Base-by-base conservation (phyloP, 2,113 vertebrate species). In the Eptesicus fuscus region DNA sequence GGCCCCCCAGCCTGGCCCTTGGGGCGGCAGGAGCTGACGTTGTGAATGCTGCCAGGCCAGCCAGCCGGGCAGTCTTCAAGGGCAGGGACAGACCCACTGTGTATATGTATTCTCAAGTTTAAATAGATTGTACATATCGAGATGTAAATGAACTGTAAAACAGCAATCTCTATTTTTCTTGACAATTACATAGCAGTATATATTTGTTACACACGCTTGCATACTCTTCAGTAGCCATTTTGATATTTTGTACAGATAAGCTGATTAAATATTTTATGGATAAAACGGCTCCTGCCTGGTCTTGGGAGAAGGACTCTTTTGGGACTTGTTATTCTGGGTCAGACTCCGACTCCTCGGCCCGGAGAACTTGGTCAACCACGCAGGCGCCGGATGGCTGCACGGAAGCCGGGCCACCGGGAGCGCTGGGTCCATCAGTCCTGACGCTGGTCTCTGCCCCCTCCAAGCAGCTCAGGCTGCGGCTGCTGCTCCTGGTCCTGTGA, bases 71-170 rank as follows among this genome's bases (percentile, higher is more conserved):
- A 92, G 42, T 96, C 91, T 97, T 83, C 95, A 90, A 16, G 97
- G 98, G 97, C 97, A 69, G 98, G 95, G 97, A 97, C 97, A 98
- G 98, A 98, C 97, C 98, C 98, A 86, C 97, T 56, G 94, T 98
- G 97, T 98, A 97, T 98, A 98, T 98, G 98, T 98, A 97, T 98
- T 98, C 98, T 98, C 97, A 97, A 97, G 95, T 98, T 98, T 99
- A 98, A 98, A 98, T 97, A 98, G 98, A 98, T 95, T 99, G 99
- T 99, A 99, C 98, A 99, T 99, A 99, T 96, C 95, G 96, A 97
- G 97, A 97, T 99, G 99, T 99, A 99, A 99, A 99, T 99, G 98
- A 98, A 98, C 97, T 99, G 98, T 99, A 99, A 96, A 98, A 98
- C 99, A 98, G 97, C 98, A 98, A 98, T 98, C 97, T 98, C 98